Evolutionary conservation across 2,113 vertebrate species (phyloP).

Genomic region (Cavia aperea): DNA sequence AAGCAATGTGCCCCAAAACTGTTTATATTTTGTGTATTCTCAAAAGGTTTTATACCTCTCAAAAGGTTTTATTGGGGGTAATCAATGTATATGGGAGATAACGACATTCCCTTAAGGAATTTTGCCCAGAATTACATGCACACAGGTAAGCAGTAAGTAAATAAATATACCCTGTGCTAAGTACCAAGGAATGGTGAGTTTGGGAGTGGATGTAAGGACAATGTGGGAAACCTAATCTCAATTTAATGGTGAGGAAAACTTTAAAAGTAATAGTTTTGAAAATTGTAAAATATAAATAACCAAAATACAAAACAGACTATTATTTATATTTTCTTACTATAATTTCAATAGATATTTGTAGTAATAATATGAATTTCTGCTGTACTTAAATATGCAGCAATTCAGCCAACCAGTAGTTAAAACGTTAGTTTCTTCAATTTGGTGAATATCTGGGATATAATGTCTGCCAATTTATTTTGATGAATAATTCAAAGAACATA

Average conservation of each 20-base stretch:
- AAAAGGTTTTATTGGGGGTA: background rate
- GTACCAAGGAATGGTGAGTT: background rate
- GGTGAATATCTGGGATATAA: slow-evolving; percentile 29
- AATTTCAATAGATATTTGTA: background rate
- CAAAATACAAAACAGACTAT: background rate
- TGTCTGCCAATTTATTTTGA: slow-evolving; percentile 36
- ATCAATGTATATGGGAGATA: background rate
- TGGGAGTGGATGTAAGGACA: background rate
- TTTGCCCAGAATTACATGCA: background rate
- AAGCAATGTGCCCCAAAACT: background rate
- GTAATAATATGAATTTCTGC: background rate
- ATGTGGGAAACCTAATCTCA: background rate
- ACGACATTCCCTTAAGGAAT: background rate
- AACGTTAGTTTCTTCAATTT: slow-evolving; percentile 44
- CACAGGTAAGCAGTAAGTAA: background rate
- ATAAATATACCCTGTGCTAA: background rate
- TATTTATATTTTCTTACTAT: background rate
- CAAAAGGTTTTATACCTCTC: background rate
- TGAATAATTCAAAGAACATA: slow-evolving; percentile 46
- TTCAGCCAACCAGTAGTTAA: slow-evolving; percentile 20
- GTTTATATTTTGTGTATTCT: background rate
- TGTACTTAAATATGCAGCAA: slow-evolving; percentile 16
- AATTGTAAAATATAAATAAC: background rate
- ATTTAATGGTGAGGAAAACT: background rate
- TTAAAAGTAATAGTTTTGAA: background rate